Conservation (phyloP, 2,797 vertebrate genomes). For the Chelonia mydas region DNA sequence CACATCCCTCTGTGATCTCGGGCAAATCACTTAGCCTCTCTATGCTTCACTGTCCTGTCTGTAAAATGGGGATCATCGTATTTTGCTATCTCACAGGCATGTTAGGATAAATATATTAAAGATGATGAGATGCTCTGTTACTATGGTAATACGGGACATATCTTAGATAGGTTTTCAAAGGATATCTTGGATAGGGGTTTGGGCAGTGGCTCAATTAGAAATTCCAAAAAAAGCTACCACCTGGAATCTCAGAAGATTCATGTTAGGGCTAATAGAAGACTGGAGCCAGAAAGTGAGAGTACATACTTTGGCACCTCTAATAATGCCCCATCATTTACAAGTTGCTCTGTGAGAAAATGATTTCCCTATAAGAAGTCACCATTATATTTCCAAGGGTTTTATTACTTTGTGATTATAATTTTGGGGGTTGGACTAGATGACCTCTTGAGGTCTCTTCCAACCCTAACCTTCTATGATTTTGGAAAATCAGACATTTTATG, state of each 20-base stretch:
- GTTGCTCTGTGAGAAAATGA: background rate
- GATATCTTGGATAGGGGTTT: background rate
- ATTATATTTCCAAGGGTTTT: background rate
- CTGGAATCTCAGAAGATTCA: background rate
- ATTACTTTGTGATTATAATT: background rate
- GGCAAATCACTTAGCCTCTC: too few relatives aligned
- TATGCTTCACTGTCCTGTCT: too few relatives aligned
- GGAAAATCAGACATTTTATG: background rate
- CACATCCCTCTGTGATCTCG: too few relatives aligned
- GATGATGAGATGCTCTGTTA: background rate
- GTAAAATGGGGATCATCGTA: too few relatives aligned
- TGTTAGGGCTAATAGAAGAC: background rate
- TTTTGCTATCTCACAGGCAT: too few relatives aligned
- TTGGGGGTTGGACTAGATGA: too few relatives aligned
- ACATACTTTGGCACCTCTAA: accelerated
- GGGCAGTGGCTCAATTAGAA: background rate
- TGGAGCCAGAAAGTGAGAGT: background rate
- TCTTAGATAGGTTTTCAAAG: background rate
- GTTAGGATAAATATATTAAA: background rate
- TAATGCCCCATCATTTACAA: background rate
- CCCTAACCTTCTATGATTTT: too few relatives aligned
- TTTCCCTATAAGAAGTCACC: background rate
- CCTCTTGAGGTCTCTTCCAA: too few relatives aligned
- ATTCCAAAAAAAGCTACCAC: background rate
- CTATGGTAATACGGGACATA: background rate